Evolutionary conservation across 2,888 invertebrate genomes (phyloP).

Genomic region (Orthosia gracilis): DNA sequence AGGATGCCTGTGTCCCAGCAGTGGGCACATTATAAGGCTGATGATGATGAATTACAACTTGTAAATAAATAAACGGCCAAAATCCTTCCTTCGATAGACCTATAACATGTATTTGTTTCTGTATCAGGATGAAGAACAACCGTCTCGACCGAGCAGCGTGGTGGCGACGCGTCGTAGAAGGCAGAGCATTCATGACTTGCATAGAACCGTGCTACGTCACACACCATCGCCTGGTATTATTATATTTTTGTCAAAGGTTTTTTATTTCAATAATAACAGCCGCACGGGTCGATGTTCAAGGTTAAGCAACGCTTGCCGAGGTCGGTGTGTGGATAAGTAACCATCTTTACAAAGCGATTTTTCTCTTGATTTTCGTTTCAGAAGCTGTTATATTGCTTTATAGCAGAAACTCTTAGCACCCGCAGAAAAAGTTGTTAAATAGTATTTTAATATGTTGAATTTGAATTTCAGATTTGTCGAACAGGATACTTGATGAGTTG

Average conservation of each 20-base stretch:
- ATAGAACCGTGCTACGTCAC: slow-evolving; percentile 73
- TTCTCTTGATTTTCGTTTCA: background rate
- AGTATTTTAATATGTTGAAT: background rate
- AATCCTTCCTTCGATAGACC: background rate
- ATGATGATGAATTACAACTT: no score
- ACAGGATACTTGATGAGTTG: slow-evolving; percentile 40
- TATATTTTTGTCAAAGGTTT: no score
- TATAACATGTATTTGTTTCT: slow-evolving; percentile 1
- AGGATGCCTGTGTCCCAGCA: no score
- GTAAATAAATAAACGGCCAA: no score
- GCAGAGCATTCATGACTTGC: slow-evolving; percentile 84
- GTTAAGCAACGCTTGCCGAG: no score
- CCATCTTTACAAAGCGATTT: background rate
- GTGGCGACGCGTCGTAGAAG: slow-evolving; percentile 80
- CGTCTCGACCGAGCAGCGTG: slow-evolving; percentile 80
- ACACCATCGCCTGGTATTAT: slow-evolving; percentile 72
- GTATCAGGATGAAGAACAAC: slow-evolving; percentile 73
- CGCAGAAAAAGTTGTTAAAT: background rate
- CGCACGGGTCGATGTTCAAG: no score
- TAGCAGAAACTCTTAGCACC: background rate
- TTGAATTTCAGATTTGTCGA: slow-evolving; percentile 37
- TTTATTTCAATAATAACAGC: no score
- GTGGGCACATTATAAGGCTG: no score
- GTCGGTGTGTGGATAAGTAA: no score
- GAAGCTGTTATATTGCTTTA: background rate